Evolutionary conservation across 1,140 invertebrate species (phyloP).

Genomic region (Pentalonia nigronervosa): DNA sequence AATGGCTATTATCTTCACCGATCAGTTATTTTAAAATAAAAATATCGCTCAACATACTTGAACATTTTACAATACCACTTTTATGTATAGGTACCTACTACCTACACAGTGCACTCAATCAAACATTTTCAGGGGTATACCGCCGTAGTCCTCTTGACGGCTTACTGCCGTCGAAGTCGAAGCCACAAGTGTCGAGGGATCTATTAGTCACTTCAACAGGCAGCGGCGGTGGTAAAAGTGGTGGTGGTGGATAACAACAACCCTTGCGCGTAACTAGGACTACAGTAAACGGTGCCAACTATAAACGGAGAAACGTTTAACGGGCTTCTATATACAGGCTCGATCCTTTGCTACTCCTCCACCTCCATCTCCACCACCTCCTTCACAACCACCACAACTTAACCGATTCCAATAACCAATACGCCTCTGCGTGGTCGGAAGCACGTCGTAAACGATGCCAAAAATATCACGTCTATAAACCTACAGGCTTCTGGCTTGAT

Average conservation of each 20-base stretch:
- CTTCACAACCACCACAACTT: background rate
- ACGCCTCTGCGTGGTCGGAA: background rate
- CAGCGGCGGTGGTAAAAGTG: background rate
- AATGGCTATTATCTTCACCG: background rate
- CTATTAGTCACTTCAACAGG: conserved; percentile 42
- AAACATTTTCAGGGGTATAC: background rate
- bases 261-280: background rate
- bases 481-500: background rate
- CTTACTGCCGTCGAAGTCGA: background rate
- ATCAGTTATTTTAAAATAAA: background rate
- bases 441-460: background rate
- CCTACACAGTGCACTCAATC: background rate
- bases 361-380: too few relatives aligned
- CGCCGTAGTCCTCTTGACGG: background rate
- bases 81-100: background rate
- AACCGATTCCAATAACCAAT: background rate
- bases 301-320: background rate
- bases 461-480: background rate
- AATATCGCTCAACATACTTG: background rate
- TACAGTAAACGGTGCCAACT: conserved; percentile 7
- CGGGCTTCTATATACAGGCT: background rate
- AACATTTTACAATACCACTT: background rate
- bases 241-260: background rate
- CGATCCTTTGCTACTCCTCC: background rate
- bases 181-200: conserved; percentile 44